Base-by-base conservation (phyloP, 1,140 invertebrate species). In the Drosophila athabasca region DNA sequence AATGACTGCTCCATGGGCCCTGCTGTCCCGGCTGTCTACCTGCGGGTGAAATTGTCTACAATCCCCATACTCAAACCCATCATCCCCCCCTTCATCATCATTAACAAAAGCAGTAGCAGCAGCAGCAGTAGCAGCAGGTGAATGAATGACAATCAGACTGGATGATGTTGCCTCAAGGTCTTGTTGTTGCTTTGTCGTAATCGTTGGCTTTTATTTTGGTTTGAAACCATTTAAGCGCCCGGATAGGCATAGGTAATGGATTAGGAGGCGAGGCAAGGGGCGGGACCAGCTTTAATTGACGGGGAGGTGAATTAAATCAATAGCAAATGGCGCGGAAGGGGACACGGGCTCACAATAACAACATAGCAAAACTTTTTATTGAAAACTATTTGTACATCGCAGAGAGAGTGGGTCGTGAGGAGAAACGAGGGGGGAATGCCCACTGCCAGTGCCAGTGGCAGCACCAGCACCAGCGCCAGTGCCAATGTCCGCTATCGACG, bases 291-390 rank as follows among this genome's bases (percentile, higher is more conserved):
- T 49, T 72, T 72, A 72, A 72, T 72, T 72, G 66, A 41, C 51
- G 68, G 66, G 54, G 41, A 46, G 35, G 41, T 44, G 51, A 72
- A 73, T 72, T 64, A 57, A 74, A 74, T 74, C 70, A 74, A 74
- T 74, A 74, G 69, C 41, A 46, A 70, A 64, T 31, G 48, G 53
- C 48, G 62, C 45, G 13, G 62, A 5, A 46, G 35, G 9, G 9
- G 31, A 9, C 48, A 48, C 46, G 48, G 49, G 39, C 24, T 9
- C 48, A 68, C 67, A 49, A 49, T 59, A 39, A 39, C 35, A 39
- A 39, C 11, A 39, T 39, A 11, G 53, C 70, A 74, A 66, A 57
- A 73, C 44, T 62, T 72, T 62, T 55, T 72, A 71, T 71, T 72
- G 44, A 62, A 71, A 62, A 73, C 45, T 64, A 64, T 57, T 64